phyloP scores from a whole-genome alignment of 2,888 invertebrate species.

The Rhodophaea formosa region DNA sequence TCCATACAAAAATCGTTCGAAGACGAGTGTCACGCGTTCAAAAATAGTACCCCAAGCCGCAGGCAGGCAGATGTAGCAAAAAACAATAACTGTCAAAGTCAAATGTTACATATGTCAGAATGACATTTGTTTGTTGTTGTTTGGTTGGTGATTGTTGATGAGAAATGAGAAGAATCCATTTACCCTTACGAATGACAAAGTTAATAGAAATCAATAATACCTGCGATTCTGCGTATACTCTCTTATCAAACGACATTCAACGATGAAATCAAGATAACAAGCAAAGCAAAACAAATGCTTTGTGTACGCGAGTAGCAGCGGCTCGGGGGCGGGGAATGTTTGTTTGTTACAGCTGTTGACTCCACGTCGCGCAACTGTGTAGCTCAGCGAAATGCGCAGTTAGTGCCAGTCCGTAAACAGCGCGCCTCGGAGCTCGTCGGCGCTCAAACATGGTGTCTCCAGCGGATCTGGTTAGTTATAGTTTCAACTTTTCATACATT shows the following conservation, averaged over 20 bases:
- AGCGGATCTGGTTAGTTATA: slow-evolving; percentile 33
- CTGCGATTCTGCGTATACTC: neutral
- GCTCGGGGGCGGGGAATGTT: slow-evolving; percentile 6
- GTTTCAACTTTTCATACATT: neutral
- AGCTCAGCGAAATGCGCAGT: slow-evolving; percentile 12
- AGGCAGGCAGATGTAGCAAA: too few relatives aligned
- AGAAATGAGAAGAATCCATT: too few relatives aligned
- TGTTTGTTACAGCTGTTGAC: slow-evolving; percentile 1
- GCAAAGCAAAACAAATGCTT: neutral
- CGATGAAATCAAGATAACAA: slow-evolving; percentile 3
- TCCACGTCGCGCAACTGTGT: neutral
- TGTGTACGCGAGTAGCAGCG: neutral
- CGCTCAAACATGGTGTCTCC: slow-evolving; percentile 36
- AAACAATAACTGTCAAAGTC: neutral
- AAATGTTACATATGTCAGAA: too few relatives aligned
- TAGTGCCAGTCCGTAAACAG: slow-evolving; percentile 14
- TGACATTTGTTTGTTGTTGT: too few relatives aligned
- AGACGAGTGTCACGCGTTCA: too few relatives aligned
- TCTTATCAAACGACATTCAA: slow-evolving; percentile 3
- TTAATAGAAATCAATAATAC: too few relatives aligned
- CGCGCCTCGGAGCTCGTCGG: neutral
- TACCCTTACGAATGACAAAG: too few relatives aligned
- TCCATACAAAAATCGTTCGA: too few relatives aligned
- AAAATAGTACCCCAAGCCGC: too few relatives aligned
- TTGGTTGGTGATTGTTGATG: too few relatives aligned